phyloP scores from a whole-genome alignment of 2,113 vertebrate genomes.

The Ptilonorhynchus violaceus region DNA sequence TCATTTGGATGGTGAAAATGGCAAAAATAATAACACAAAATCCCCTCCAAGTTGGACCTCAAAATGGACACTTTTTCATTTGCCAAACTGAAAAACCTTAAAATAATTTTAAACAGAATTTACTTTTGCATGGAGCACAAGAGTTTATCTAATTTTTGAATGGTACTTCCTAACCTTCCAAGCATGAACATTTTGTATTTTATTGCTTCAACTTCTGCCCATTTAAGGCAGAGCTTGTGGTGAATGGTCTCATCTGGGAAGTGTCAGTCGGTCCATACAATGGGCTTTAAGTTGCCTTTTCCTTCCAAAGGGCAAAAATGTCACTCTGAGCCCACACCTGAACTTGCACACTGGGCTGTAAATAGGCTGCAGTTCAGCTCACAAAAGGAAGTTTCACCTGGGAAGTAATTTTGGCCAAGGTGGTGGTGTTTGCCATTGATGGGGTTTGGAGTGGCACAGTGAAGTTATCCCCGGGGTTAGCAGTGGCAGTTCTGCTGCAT shows the following conservation, averaged over 20 bases:
- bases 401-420: not conserved
- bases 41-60: not conserved
- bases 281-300: not conserved
- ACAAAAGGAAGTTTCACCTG: not conserved
- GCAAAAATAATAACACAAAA: not conserved
- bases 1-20: not conserved
- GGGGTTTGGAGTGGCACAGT: not conserved
- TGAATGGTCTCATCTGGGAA: not conserved
- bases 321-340: not conserved
- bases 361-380: not conserved
- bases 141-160: not conserved
- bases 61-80: not conserved
- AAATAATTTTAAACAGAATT: not conserved
- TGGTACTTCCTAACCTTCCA: not conserved
- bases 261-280: not conserved
- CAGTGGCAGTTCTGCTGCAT: not conserved
- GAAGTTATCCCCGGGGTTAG: not conserved
- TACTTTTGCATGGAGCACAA: not conserved
- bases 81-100: not conserved
- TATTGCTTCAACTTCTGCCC: not conserved
- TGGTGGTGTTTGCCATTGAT: not conserved
- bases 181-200: not conserved
- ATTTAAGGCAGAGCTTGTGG: not conserved
- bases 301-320: not conserved
- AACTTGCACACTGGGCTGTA: not conserved